Percentiles rank a stretch among this genome's conserved stretches.
phyloP scores from a whole-genome alignment of 2,113 vertebrate genomes.

The Varanus komodoensis region DNA sequence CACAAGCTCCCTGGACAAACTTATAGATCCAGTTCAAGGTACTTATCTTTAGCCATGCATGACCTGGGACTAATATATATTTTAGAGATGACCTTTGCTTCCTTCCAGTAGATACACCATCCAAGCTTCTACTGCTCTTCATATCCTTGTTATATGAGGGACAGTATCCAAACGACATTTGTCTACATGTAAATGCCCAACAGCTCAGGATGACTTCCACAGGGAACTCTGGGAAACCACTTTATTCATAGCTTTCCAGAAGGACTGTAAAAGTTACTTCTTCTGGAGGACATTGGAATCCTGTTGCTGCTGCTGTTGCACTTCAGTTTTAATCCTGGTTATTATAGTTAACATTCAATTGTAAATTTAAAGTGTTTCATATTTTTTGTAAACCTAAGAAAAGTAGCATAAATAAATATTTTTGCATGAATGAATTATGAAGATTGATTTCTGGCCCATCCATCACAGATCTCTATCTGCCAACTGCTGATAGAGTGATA shows the following conservation, averaged over 20 bases:
- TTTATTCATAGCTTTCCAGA: not conserved
- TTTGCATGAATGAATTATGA: not conserved
- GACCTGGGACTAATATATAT: not conserved
- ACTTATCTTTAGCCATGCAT: not conserved
- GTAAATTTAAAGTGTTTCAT: not conserved
- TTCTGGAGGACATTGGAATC: not conserved
- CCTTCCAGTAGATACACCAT: not conserved
- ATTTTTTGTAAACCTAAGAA: not conserved
- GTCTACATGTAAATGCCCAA: not conserved
- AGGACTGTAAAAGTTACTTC: not conserved
- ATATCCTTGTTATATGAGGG: not conserved
- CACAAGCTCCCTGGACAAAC: not conserved
- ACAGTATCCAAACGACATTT: not conserved
- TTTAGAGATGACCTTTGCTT: not conserved
- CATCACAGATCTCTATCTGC: not conserved
- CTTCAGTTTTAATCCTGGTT: not conserved
- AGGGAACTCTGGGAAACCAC: not conserved
- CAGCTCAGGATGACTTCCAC: not conserved
- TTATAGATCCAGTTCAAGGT: not conserved
- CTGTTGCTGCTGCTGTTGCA: not conserved
- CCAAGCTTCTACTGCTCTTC: not conserved
- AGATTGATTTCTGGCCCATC: not conserved
- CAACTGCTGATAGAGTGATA: not conserved
- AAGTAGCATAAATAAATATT: not conserved
- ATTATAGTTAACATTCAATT: not conserved